Conservation (phyloP, 2,888 invertebrate genomes). For the Iphiclides podalirius region DNA sequence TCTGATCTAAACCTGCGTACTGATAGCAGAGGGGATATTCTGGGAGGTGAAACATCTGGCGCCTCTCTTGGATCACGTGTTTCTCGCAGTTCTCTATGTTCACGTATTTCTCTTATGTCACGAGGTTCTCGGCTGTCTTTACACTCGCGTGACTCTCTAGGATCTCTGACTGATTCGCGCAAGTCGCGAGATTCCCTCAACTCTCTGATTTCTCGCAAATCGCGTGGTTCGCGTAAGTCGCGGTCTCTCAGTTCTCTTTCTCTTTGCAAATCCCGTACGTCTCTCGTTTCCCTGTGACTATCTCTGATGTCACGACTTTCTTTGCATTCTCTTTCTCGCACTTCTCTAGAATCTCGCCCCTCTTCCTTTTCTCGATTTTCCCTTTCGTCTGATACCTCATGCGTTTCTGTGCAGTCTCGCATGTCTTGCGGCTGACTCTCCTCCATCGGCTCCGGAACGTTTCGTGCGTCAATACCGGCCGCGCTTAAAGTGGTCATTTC, state of each 20-base stretch:
- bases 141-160: slow-evolving; percentile 48
- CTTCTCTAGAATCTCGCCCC: slow-evolving; percentile 55
- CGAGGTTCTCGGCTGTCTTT: slow-evolving; percentile 42
- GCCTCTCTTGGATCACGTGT: slow-evolving; percentile 57
- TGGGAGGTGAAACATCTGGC: slow-evolving; percentile 69
- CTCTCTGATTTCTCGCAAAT: slow-evolving; percentile 46
- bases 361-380: slow-evolving; percentile 62
- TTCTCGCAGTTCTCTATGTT: slow-evolving; percentile 57
- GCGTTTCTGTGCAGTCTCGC: slow-evolving; percentile 56
- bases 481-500: slow-evolving; percentile 93
- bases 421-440: slow-evolving; percentile 63
- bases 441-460: slow-evolving; percentile 74
- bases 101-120: slow-evolving; percentile 44
- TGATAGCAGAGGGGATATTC: slow-evolving; percentile 72
- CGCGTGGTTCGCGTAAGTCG: slow-evolving; percentile 50
- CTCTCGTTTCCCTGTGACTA: slow-evolving; percentile 60
- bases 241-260: slow-evolving; percentile 55
- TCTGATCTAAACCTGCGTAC: slow-evolving; percentile 70
- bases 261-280: slow-evolving; percentile 54
- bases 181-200: slow-evolving; percentile 46
- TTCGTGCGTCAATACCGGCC: slow-evolving; percentile 77
- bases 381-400: slow-evolving; percentile 56
- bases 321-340: slow-evolving; percentile 55
- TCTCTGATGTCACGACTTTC: slow-evolving; percentile 63
- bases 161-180: slow-evolving; percentile 49